Evolutionary conservation across 2,888 invertebrate species (phyloP).

Genomic region (Autographa gamma): DNA sequence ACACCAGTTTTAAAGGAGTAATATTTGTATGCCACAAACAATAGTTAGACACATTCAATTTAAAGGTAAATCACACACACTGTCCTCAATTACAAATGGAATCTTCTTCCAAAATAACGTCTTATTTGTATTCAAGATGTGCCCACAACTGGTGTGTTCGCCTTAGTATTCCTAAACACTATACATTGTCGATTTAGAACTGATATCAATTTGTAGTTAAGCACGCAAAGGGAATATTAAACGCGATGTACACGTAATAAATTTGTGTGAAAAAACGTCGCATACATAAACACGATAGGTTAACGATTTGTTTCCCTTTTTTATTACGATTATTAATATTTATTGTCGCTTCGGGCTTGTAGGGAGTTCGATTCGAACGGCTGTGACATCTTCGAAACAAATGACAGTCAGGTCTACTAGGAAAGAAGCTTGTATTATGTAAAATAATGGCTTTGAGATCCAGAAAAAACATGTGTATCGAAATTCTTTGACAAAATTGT

Average conservation of each 20-base stretch:
- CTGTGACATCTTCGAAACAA: slow-evolving; percentile 47
- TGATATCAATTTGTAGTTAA: slow-evolving; percentile 86
- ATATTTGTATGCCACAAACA: slow-evolving; percentile 45
- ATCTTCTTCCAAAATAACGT: slow-evolving; percentile 66
- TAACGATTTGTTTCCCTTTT: slow-evolving; percentile 56
- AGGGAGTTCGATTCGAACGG: slow-evolving; percentile 28
- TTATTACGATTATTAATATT: slow-evolving; percentile 62
- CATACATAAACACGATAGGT: slow-evolving; percentile 56
- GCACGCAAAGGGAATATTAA: slow-evolving; percentile 72
- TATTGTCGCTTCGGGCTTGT: slow-evolving; percentile 51
- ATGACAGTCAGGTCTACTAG: slow-evolving; percentile 22
- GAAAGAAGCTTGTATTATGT: slow-evolving; percentile 44
- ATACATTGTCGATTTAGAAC: slow-evolving; percentile 79
- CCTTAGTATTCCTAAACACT: slow-evolving; percentile 77
- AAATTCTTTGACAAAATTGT: slow-evolving; percentile 31
- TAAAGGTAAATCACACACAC: slow-evolving; percentile 57
- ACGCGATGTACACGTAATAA: slow-evolving; percentile 60
- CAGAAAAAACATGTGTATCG: slow-evolving; percentile 26
- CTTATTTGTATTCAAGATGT: slow-evolving; percentile 75
- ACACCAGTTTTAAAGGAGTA: slow-evolving; percentile 16
- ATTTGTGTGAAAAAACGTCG: slow-evolving; percentile 57
- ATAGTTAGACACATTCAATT: slow-evolving; percentile 24
- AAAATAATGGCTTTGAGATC: slow-evolving; percentile 35
- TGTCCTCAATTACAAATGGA: slow-evolving; percentile 59
- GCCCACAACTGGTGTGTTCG: slow-evolving; percentile 69